Conservation (phyloP, 2,888 invertebrate species). For the Phragmatobia fuliginosa region DNA sequence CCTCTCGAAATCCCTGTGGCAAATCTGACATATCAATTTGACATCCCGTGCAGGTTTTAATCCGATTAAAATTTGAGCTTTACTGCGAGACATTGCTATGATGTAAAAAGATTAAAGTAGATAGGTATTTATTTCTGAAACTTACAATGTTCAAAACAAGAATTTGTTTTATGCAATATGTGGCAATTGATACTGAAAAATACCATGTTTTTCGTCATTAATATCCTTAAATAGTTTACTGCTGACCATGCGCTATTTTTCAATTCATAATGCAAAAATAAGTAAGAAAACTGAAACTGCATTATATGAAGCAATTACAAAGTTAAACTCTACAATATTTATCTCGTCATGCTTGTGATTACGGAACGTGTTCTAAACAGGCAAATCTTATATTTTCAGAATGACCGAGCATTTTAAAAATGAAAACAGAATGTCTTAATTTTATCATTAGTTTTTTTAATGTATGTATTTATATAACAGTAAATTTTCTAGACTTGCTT, state of each 20-base stretch:
- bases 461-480: neutral
- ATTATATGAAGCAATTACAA: neutral
- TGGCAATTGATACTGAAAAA: too few relatives aligned
- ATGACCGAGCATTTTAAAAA: neutral
- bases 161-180: too few relatives aligned
- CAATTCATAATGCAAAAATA: neutral
- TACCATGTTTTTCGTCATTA: too few relatives aligned
- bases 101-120: slow-evolving; percentile 49
- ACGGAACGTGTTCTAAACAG: neutral
- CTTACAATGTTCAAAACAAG: slow-evolving; percentile 19
- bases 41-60: slow-evolving; percentile 61
- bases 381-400: neutral
- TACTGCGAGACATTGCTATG: slow-evolving; percentile 37
- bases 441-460: neutral
- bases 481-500: neutral
- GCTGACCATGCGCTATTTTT: too few relatives aligned
- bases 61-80: slow-evolving; percentile 65
- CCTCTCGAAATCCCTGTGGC: slow-evolving; percentile 50
- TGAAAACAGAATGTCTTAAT: neutral
- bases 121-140: slow-evolving; percentile 19
- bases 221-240: too few relatives aligned
- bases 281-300: neutral
- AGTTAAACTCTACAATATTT: neutral
- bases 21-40: slow-evolving; percentile 66
- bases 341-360: slow-evolving; percentile 7